Evolutionary conservation across 2,888 invertebrate genomes (phyloP), one percentile per base, ranked within the genome.

Genomic region (Watsonalla cultraria): DNA sequence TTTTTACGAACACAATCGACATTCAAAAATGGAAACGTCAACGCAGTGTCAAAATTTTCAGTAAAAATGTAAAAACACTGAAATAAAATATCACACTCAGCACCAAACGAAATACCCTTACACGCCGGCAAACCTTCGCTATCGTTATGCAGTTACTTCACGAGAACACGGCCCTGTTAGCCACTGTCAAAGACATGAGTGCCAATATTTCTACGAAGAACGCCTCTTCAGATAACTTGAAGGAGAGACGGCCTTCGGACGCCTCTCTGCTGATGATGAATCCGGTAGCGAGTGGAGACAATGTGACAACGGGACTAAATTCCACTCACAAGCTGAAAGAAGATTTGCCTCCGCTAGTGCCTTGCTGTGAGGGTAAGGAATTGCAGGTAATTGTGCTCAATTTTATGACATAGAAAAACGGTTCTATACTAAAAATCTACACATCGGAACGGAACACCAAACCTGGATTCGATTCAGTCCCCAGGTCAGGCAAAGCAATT

Each of bases 271-370:
- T 80, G 55, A 57, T 78, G 48, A 88, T 89, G 88, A 87, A 89
- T 53, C 88, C 88, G 0, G 90, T 90, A 42, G 89, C 89, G 0
- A 90, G 90, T 54, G 90, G 90, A 5, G 90, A 90, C 65, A 90
- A 89, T 51, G 78, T 90, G 57, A 64, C 85, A 8, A 80, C 76
- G 0, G 81, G 76, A 2, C 65, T 85, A n/a, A 82, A 75, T 58
- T 83, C 84, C 2, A 65, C 78, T 2, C 89, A 85, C 54, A 85
- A 80, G 52, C 65, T 86, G 45, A 87, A 85, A 57, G 87, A 88
- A 45, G 90, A 89, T 46, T 59, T 81, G 52, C 87, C 88, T 0
- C 65, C 80, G 2, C 79, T 90, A 8, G 81, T 90, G 46, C 90
- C 90, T 6, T 90, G 89, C 64, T 90, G 89, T 55, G 90, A 90